Conservation (phyloP, 2,113 vertebrate genomes). For the Vulpes vulpes region DNA sequence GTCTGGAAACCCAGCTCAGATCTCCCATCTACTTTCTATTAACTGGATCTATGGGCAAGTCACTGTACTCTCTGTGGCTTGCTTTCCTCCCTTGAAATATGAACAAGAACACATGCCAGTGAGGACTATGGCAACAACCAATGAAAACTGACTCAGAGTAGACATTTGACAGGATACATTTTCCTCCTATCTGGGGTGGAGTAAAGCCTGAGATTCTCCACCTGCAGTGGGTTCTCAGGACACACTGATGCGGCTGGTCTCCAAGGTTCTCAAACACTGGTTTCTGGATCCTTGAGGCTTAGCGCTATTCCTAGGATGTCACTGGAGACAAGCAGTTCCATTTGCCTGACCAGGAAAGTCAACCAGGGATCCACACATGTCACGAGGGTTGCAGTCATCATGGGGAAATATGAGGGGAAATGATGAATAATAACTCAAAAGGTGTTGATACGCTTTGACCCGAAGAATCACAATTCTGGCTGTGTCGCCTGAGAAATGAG, state of each 20-base stretch:
- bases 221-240: not conserved
- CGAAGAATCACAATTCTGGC: not conserved
- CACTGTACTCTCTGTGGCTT: not conserved
- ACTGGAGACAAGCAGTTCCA: not conserved
- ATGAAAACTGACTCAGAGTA: not conserved
- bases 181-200: not conserved
- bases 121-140: not conserved
- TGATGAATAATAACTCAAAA: not conserved
- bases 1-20: fast-evolving
- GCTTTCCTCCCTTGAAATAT: not conserved
- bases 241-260: not conserved
- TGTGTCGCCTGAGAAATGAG: not conserved
- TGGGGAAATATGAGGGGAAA: not conserved
- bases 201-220: not conserved
- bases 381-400: too few species aligned
- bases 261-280: not conserved
- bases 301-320: not conserved
- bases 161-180: not conserved
- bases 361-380: fast-evolving
- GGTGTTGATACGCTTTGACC: not conserved
- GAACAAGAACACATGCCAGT: not conserved
- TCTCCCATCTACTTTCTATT: not conserved
- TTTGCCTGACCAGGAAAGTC: not conserved
- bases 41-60: not conserved
- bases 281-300: not conserved